phyloP scores from a whole-genome alignment of 2,113 vertebrate species.

The Misgurnus mizolepis region DNA sequence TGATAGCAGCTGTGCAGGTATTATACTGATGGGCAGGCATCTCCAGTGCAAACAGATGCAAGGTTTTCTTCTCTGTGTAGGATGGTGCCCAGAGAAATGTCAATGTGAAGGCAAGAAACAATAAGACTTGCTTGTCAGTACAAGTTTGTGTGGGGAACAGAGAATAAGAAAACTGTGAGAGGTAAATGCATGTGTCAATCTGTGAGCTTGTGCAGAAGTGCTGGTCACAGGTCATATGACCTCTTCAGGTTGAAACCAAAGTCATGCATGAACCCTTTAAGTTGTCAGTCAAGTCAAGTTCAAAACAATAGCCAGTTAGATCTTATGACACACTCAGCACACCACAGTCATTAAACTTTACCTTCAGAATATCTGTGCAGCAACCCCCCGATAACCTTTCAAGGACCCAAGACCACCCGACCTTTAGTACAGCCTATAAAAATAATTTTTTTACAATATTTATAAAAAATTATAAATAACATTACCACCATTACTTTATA shows the following conservation, averaged over 20 bases:
- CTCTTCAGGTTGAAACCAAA: slow-evolving; percentile 48
- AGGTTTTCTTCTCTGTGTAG: background rate
- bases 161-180: no score
- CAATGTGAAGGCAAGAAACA: background rate
- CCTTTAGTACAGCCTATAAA: no score
- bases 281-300: slow-evolving; percentile 40
- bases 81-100: background rate
- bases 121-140: background rate
- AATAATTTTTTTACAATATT: no score
- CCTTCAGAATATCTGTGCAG: background rate
- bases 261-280: slow-evolving; percentile 58
- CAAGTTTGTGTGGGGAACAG: background rate
- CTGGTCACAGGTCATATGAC: slow-evolving; percentile 57
- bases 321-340: slow-evolving; percentile 59
- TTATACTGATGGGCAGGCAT: background rate
- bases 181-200: background rate
- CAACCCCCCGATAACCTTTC: no score
- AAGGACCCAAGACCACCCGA: no score
- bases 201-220: slow-evolving; percentile 6
- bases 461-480: no score
- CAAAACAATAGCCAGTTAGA: slow-evolving; percentile 69
- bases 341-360: background rate
- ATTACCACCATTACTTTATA: background rate
- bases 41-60: background rate
- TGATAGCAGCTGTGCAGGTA: background rate